Evolutionary conservation across 2,888 invertebrate species (phyloP), one percentile per base, ranked within the genome.

Genomic region (Hemistola chrysoprasaria): DNA sequence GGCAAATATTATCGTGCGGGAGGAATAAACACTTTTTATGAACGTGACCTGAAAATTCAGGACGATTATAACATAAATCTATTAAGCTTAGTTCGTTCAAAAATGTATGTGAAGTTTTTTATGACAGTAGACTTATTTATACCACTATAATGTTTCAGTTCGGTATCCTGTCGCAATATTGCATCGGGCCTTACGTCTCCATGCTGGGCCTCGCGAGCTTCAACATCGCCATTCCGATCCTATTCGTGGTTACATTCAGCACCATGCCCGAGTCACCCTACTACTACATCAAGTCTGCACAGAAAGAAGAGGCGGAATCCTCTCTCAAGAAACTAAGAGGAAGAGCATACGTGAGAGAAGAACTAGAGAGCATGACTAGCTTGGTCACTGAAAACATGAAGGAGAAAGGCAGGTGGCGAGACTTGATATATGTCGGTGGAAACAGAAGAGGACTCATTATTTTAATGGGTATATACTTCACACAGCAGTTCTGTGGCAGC

Each of bases 241-340:
- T 91, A 1, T 90, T 92, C 58, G 80, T 92, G 7, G 65, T 90
- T 1, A 84, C 90, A 1, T 90, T 92, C 64, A 77, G 90, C 29
- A 89, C 90, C 23, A 90, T 93, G 85, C 93, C 93, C 0, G 94
- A 94, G 65, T 92, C 93, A 1, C 94, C 94, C 0, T 90, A 92
- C 56, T 92, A 85, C 60, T 83, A 83, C 62, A 78, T 92, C 11
- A 88, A 90, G 33, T 71, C 76, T 0, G 88, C 85, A 6, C 76
- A 84, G 11, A 73, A 78, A 4, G 90, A 90, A 21, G 74, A 85
- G 40, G 93, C 93, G 0, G 84, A 90, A 38, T 59, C 74, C 25
- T 90, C 92, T 0, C 67, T 93, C 31, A 83, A 90, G 56, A 90
- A 84, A 62, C 78, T 93, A 1, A 76, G 93, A 8, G 91, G 92